Evolutionary conservation across 2,888 invertebrate species (phyloP), one percentile per base, ranked within the genome.

Genomic region (Pandemis heparana): DNA sequence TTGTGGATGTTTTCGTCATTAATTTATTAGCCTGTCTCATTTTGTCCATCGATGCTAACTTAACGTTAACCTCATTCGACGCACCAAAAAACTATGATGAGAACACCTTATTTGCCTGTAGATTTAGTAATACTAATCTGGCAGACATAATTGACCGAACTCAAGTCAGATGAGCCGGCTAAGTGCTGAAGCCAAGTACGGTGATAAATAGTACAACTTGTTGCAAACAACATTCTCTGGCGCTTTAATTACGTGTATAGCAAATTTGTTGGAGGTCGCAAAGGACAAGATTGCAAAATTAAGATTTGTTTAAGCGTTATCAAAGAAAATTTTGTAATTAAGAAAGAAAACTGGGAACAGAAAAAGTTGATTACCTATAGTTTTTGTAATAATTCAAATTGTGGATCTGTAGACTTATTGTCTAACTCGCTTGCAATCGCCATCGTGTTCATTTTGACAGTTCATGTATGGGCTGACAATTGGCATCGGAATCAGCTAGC

Each of bases 191-290:
- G 32, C 74, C 70, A 70, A 70, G 65, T 70, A 74, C n/a, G 74
- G 74, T 39, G 51, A 65, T 74, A 70, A 61, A 70, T 65, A 69
- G 64, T 74, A 38, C 65, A 61, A 74, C 74, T 61, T 14, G 74
- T 61, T 65, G 14, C 32, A 51, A 74, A 61, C 74, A 69, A 69
- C 73, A 74, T 74, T 70, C 60, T 69, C 43, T 53, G 60, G 72
- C 12, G 7, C 73, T 59, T 53, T 18, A 41, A 43, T 56, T 61
- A 70, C 53, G 53, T 18, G 65, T 43, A 60, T 38, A 53, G 69
- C 61, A 65, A 74, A 69, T 65, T 73, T 43, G 63, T 38, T 46
- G n/a, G 41, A 64, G 73, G 64, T 69, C 68, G 60, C 61, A 46
- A 38, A 73, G 51, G 65, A 65, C 65, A 65, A 65, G 53, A 74